These are phyloP conservation scores for Clarias laeviceps DNA, from an alignment of 2,797 vertebrate species.

Conservation along the genomic window DNA sequence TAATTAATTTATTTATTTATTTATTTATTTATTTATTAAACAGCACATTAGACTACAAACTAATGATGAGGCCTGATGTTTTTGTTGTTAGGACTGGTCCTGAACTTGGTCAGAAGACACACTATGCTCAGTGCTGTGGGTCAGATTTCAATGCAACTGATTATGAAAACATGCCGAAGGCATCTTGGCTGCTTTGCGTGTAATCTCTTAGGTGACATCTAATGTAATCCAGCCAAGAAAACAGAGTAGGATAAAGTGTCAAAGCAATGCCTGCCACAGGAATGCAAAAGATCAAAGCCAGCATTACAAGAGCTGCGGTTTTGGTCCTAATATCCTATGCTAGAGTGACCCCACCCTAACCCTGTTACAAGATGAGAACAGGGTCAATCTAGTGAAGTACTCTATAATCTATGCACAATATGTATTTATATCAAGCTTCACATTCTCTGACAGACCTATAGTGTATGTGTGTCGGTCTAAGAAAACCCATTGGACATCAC, in stretches of 20 bases:
- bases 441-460: not conserved
- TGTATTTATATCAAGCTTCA: slow-evolving; percentile 7
- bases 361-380: slow-evolving; percentile 32
- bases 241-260: slow-evolving; percentile 52
- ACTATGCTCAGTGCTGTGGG: slow-evolving; percentile 29
- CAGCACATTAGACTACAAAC: not conserved
- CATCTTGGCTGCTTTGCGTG: slow-evolving; percentile 48
- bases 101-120: slow-evolving; percentile 40
- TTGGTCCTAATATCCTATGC: slow-evolving; percentile 27
- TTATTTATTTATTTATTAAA: not conserved
- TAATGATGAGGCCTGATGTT: slow-evolving; percentile 11
- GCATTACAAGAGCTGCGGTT: slow-evolving; percentile 21
- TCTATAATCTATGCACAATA: slow-evolving; percentile 18
- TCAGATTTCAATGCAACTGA: slow-evolving; percentile 54
- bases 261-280: slow-evolving; percentile 48
- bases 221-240: slow-evolving; percentile 53
- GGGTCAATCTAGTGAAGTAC: slow-evolving; percentile 30
- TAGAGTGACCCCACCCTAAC: slow-evolving; percentile 43
- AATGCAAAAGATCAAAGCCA: slow-evolving; percentile 54
- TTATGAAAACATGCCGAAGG: slow-evolving; percentile 53
- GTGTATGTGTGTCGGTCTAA: not conserved
- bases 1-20: no score
- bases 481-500: not conserved
- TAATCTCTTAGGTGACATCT: slow-evolving; percentile 56
- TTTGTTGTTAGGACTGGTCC: slow-evolving; percentile 20